Percentiles rank a stretch among this genome's conserved stretches.
Evolutionary conservation across 30 jellyfish, hydroid and myxozoan species (phyloP).

Genomic region (Hydra vulgaris): DNA sequence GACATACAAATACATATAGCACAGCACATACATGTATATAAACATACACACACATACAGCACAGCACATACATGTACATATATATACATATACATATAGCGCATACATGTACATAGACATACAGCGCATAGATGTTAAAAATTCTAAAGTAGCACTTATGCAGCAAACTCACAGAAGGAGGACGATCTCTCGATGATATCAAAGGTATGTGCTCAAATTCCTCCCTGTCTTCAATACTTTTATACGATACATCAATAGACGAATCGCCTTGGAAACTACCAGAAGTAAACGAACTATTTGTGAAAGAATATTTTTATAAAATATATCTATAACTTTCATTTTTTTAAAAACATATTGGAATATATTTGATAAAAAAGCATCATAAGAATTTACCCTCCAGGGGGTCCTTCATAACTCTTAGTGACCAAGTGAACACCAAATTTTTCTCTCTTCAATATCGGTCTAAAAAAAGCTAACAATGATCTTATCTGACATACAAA

Average conservation of each 20-base stretch:
- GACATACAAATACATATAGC: too few relatives aligned
- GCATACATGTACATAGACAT: too few relatives aligned
- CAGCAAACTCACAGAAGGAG: slow-evolving; percentile 28
- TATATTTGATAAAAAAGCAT: neutral
- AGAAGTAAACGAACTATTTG: neutral
- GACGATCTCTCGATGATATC: slow-evolving; percentile 10
- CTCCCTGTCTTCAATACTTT: slow-evolving; percentile 60
- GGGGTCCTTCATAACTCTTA: slow-evolving; percentile 98
- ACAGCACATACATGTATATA: too few relatives aligned
- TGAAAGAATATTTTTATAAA: too few relatives aligned
- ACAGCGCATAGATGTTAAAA: too few relatives aligned
- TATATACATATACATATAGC: too few relatives aligned
- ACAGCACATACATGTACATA: too few relatives aligned
- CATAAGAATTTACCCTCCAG: slow-evolving; percentile 47
- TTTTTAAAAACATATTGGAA: too few relatives aligned
- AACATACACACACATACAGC: too few relatives aligned
- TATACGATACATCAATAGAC: slow-evolving; percentile 89
- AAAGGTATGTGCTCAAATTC: slow-evolving; percentile 39
- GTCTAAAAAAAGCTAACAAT: slow-evolving; percentile 3
- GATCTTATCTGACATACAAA: neutral
- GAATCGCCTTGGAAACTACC: slow-evolving; percentile 40
- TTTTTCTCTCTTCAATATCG: slow-evolving; percentile 26
- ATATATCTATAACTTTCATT: too few relatives aligned
- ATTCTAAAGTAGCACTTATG: neutral
- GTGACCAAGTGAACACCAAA: slow-evolving; percentile 81